Conservation (phyloP, 2,888 invertebrate species). For the Apocheima hispidaria region DNA sequence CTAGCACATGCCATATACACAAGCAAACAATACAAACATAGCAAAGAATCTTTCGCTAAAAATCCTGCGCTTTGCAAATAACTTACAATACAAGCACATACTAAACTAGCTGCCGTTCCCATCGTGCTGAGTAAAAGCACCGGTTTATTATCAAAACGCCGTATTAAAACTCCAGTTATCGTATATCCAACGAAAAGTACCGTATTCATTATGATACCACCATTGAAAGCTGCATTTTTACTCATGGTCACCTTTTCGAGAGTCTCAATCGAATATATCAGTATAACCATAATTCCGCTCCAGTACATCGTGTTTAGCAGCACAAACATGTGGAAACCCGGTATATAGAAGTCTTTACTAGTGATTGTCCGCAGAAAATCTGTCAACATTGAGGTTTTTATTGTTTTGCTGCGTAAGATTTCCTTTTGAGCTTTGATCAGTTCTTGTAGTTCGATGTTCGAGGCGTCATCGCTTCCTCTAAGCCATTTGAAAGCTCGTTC, state of each 20-base stretch:
- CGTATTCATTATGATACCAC: slow-evolving; percentile 29
- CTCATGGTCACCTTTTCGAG: slow-evolving; percentile 28
- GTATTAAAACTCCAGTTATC: slow-evolving; percentile 27
- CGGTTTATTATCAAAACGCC: slow-evolving; percentile 32
- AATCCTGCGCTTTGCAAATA: slow-evolving; percentile 30
- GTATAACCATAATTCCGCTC: slow-evolving; percentile 36
- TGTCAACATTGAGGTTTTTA: background rate
- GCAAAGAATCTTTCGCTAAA: slow-evolving; percentile 30
- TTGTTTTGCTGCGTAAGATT: background rate
- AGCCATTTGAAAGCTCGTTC: slow-evolving; percentile 34
- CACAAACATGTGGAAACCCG: slow-evolving; percentile 35
- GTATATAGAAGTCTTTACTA: slow-evolving; percentile 35
- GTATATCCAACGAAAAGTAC: slow-evolving; percentile 26
- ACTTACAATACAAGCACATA: slow-evolving; percentile 20
- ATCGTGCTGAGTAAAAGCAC: slow-evolving; percentile 31
- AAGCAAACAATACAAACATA: slow-evolving; percentile 37
- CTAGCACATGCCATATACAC: slow-evolving; percentile 30
- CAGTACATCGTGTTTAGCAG: slow-evolving; percentile 33
- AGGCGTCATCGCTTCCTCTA: slow-evolving; percentile 34
- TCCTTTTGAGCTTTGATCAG: slow-evolving; percentile 27
- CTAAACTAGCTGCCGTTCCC: slow-evolving; percentile 20
- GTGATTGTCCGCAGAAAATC: slow-evolving; percentile 9
- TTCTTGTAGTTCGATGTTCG: slow-evolving; percentile 35
- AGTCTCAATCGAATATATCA: slow-evolving; percentile 38
- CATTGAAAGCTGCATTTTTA: slow-evolving; percentile 27